These are phyloP conservation scores for Volucella inflata DNA, from an alignment of 2,888 invertebrate species.

Conservation along the genomic window DNA sequence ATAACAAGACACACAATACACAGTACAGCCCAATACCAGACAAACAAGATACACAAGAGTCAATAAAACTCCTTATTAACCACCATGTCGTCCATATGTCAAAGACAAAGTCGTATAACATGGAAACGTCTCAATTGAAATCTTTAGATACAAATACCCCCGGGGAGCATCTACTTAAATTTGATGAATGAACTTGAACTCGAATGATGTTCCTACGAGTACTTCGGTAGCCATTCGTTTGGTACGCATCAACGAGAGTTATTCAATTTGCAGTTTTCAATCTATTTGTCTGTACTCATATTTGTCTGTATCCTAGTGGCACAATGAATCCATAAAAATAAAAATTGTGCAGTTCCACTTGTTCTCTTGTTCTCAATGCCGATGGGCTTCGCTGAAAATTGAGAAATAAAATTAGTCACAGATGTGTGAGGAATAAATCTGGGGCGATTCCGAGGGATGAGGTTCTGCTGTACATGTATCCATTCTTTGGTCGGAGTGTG, in stretches of 20 bases:
- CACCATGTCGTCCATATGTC: constrained; percentile 15
- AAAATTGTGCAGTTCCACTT: constrained; percentile 37
- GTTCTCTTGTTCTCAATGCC: constrained; percentile 3
- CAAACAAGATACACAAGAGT: constrained; percentile 46
- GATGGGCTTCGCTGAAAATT: constrained; percentile 15
- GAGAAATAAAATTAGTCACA: constrained; percentile 49
- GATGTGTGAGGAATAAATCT: constrained; percentile 18
- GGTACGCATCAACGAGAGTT: constrained; percentile 27
- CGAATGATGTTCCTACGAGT: constrained; percentile 10
- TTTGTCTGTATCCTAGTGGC: constrained; percentile 1
- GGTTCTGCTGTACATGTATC: constrained; percentile 5
- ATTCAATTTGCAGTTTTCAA: constrained; percentile 55
- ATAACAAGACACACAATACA: constrained; percentile 56
- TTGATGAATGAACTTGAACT: constrained; percentile 70
- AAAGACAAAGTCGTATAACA: constrained; percentile 15
- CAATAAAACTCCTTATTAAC: constrained; percentile 22
- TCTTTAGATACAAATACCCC: constrained; percentile 3
- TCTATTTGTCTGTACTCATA: constrained; percentile 40
- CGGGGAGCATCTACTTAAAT: constrained; percentile 16
- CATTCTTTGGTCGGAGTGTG: constrained; percentile 19
- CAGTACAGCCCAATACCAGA: constrained; percentile 22
- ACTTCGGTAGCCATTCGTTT: background rate
- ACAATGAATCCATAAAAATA: constrained; percentile 10
- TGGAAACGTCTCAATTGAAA: constrained; percentile 52
- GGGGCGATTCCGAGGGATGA: constrained; percentile 4